phyloP scores from a whole-genome alignment of 1,140 invertebrate genomes.

The Hydropsyche tenuis region DNA sequence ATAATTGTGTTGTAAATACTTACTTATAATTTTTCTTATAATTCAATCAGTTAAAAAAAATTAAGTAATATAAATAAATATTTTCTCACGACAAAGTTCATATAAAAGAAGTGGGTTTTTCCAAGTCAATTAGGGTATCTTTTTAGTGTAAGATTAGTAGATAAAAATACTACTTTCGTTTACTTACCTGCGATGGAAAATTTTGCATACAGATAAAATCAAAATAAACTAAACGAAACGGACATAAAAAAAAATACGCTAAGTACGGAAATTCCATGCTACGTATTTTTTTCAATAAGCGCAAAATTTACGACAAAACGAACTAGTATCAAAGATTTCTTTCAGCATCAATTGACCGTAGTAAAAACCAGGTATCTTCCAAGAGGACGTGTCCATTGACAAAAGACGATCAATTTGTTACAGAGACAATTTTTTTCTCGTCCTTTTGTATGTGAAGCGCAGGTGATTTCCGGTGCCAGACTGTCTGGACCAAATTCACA shows the following conservation, averaged over 20 bases:
- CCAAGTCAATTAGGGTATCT: too few species aligned
- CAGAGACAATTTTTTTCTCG: neutral
- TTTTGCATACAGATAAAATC: too few species aligned
- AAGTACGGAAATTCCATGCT: neutral
- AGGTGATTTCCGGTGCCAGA: constrained; percentile 42
- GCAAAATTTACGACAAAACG: neutral
- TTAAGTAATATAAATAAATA: too few species aligned
- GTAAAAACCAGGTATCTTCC: constrained; percentile 27
- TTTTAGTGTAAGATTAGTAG: too few species aligned
- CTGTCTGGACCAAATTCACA: constrained; percentile 28
- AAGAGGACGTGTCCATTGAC: neutral
- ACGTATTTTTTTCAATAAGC: neutral
- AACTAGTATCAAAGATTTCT: neutral
- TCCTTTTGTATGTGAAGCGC: constrained; percentile 26
- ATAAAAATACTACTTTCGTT: too few species aligned
- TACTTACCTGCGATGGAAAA: too few species aligned
- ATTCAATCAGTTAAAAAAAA: too few species aligned
- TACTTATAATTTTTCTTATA: too few species aligned
- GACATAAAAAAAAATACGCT: neutral
- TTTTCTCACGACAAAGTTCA: too few species aligned
- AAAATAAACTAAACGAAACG: too few species aligned
- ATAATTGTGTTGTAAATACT: too few species aligned
- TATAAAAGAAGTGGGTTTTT: too few species aligned
- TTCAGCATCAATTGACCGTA: constrained; percentile 16
- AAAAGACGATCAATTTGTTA: constrained; percentile 29